phyloP scores from a whole-genome alignment of 2,797 vertebrate genomes.

The Taenioides sp. region DNA sequence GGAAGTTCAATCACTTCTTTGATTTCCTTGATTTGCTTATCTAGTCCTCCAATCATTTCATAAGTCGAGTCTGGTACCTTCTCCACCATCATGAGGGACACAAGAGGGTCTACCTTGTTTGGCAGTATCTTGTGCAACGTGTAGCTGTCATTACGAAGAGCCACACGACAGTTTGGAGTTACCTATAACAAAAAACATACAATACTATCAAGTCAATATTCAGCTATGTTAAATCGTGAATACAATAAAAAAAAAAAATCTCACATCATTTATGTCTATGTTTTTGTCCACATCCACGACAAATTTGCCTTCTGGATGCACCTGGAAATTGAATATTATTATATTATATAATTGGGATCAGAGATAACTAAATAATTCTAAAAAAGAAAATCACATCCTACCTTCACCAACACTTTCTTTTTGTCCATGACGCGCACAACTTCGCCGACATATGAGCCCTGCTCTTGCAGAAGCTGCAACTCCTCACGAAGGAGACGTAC shows the following conservation, averaged over 20 bases:
- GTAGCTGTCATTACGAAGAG: conserved; percentile 96
- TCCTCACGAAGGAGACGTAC: conserved; percentile 95
- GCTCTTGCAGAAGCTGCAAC: conserved; percentile 95
- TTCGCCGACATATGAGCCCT: conserved; percentile 97
- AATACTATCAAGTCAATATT: not conserved
- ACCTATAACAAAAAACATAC: conserved; percentile 75
- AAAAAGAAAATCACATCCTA: conserved; percentile 44
- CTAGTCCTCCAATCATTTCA: conserved; percentile 97
- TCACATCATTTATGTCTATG: conserved; percentile 98
- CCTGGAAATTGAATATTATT: conserved; percentile 71
- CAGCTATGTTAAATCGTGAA: too few species aligned
- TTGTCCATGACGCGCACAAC: conserved; percentile 99
- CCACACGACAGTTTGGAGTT: conserved; percentile 96
- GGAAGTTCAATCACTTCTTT: conserved; percentile 98
- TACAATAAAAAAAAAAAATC: conserved; percentile 43
- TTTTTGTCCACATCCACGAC: conserved; percentile 99
- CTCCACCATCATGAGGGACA: conserved; percentile 99
- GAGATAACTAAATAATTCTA: not conserved
- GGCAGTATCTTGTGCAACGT: conserved; percentile 98
- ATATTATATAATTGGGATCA: not conserved
- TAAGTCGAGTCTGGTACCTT: conserved; percentile 98
- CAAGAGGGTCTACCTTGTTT: conserved; percentile 97
- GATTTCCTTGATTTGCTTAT: conserved; percentile 99
- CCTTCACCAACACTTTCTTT: conserved; percentile 98
- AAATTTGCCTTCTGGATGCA: conserved; percentile 97